Percentiles rank a stretch among this genome's conserved stretches.
Conservation (phyloP, 2,113 vertebrate species). For the Pyrgilauda ruficollis region DNA sequence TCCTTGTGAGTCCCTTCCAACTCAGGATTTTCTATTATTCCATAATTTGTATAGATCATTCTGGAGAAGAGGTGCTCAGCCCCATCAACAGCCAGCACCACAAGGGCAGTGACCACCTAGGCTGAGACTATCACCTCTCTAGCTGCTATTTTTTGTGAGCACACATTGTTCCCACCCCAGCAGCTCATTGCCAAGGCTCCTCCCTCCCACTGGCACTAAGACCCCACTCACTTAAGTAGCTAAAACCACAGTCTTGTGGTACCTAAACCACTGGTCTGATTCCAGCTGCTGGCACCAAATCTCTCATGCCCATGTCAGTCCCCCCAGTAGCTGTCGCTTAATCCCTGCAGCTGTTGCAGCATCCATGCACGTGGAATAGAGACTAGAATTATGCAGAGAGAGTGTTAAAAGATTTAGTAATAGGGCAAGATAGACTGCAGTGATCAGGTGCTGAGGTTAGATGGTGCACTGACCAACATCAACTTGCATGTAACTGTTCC, state of each 20-base stretch:
- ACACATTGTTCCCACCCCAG: not conserved
- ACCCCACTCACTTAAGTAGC: rapidly evolving
- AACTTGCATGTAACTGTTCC: rapidly evolving
- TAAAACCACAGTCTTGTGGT: not conserved
- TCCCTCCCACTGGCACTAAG: not conserved
- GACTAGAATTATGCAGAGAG: not conserved
- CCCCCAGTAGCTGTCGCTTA: not conserved
- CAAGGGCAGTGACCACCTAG: not conserved
- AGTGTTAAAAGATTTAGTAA: not conserved
- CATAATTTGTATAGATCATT: rapidly evolving
- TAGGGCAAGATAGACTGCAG: not conserved
- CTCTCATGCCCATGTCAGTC: rapidly evolving
- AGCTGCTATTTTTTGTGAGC: not conserved
- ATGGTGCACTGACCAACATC: not conserved
- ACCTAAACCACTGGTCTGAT: not conserved
- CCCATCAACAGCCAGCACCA: not conserved
- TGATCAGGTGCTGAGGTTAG: not conserved
- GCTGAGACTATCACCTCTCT: not conserved
- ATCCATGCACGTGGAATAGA: rapidly evolving
- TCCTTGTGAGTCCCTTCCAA: not conserved
- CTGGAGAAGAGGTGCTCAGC: not conserved
- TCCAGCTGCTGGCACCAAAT: not conserved
- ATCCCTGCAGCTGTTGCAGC: not conserved
- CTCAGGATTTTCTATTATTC: not conserved
- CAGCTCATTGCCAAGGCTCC: not conserved